A percentile compares a stretch with the other conserved stretches of the same genome.
Evolutionary conservation across 1,140 invertebrate genomes (phyloP).

Genomic region (Papilio dardanus): DNA sequence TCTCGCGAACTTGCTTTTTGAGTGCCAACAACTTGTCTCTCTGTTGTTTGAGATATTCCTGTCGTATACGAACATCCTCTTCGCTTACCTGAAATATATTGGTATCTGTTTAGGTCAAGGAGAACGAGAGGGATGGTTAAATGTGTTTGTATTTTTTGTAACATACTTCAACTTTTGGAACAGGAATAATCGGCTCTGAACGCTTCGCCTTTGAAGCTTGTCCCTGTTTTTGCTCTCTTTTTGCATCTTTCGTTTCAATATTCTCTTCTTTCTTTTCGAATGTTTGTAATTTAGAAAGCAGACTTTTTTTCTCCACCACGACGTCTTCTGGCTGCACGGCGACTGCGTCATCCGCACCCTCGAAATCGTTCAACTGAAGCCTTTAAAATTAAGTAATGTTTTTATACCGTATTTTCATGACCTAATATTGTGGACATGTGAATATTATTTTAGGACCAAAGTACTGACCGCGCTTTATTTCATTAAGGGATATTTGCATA

Average conservation of each 20-base stretch:
- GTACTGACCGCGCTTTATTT: conserved; percentile 14
- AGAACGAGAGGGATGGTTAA: too few species aligned
- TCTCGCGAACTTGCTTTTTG: conserved; percentile 93
- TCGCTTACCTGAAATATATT: conserved; percentile 76
- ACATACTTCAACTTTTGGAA: conserved; percentile 62
- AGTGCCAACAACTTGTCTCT: conserved; percentile 94
- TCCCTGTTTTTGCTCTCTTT: conserved; percentile 15
- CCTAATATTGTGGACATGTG: conserved; percentile 1
- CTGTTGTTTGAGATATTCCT: conserved; percentile 93
- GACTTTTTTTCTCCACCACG: conserved; percentile 67
- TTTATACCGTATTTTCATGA: neutral
- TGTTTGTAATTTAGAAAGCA: conserved; percentile 66
- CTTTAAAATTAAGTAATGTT: conserved; percentile 47
- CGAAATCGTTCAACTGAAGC: conserved; percentile 63
- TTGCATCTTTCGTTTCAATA: conserved; percentile 36
- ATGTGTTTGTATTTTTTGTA: too few species aligned
- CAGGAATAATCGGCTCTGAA: conserved; percentile 44
- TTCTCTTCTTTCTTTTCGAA: conserved; percentile 64
- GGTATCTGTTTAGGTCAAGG: too few species aligned
- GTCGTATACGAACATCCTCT: conserved; percentile 89
- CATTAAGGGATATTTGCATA: conserved; percentile 23
- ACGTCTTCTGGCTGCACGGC: conserved; percentile 67
- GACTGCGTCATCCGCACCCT: conserved; percentile 52
- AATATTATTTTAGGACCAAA: conserved; percentile 28
- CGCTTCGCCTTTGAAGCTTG: conserved; percentile 35